These are phyloP conservation scores for Pomatostomus ruficeps DNA, from an alignment of 2,113 vertebrate genomes.

Conservation along the genomic window DNA sequence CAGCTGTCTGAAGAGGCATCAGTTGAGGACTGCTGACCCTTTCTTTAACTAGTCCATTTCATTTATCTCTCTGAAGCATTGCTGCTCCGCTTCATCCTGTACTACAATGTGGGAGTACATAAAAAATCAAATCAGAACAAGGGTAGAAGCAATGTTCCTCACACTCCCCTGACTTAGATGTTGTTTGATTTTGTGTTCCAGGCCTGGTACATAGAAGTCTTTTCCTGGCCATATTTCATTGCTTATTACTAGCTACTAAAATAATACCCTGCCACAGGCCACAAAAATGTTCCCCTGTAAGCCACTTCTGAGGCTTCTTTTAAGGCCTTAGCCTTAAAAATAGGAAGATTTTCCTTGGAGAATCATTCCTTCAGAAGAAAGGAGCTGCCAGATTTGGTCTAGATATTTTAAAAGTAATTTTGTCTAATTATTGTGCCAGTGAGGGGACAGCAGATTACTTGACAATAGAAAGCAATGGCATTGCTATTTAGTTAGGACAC, in stretches of 20 bases:
- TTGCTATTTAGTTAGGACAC: background rate
- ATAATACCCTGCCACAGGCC: constrained; percentile 30
- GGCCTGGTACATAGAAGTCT: background rate
- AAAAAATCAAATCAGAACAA: background rate
- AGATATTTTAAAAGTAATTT: background rate
- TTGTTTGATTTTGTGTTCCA: background rate
- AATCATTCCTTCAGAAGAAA: background rate
- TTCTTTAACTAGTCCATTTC: background rate
- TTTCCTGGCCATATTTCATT: constrained; percentile 20
- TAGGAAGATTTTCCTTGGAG: background rate
- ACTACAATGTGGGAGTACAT: background rate
- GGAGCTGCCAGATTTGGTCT: background rate
- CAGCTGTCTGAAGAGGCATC: accelerated
- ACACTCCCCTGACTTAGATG: background rate
- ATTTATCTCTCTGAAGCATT: background rate
- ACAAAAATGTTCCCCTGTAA: constrained; percentile 28
- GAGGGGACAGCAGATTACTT: background rate
- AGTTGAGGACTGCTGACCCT: background rate
- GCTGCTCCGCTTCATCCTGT: background rate
- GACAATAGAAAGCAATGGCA: background rate
- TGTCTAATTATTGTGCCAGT: background rate
- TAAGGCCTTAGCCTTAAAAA: constrained; percentile 4
- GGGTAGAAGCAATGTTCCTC: background rate
- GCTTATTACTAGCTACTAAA: constrained; percentile 40
- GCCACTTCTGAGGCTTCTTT: constrained; percentile 17